Evolutionary conservation across 1,140 invertebrate species (phyloP), one percentile per base, ranked within the genome.

Genomic region (Magallana gigas): DNA sequence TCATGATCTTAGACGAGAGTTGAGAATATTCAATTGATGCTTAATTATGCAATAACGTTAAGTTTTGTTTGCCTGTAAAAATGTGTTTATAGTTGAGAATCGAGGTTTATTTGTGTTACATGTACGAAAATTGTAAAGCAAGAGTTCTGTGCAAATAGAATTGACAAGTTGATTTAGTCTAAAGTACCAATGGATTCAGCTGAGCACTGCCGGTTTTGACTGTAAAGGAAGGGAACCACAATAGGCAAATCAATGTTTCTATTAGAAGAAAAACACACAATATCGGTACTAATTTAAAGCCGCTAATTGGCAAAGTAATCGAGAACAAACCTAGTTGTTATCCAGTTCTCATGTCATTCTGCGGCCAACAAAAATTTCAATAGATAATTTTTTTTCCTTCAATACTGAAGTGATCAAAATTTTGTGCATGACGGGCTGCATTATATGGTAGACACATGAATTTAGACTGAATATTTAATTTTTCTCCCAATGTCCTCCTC

Each of bases 181-280:
- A n/a, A 64, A 18, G 16, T 64, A 64, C 60, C 2, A n/a, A 7
- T 76, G 68, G 36, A 76, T 36, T 76, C 4, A 76, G 29, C 36
- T 11, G 68, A 8, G 23, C 36, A 48, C 3, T 48, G 9, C 23
- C 68, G 23, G 8, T 76, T 76, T 76, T 23, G 23, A 5, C 36
- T 48, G 36, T 48, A 48, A 48, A 48, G 8, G 11, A 29, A 76
- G 9, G 36, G 68, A 76, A 64, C 11, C 36, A 12, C 36, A 76
- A 76, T 76, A 29, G 68, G 23, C 68, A 76, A 76, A 76, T 76
- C 68, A 76, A 76, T 76, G 68, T 76, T 76, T 76, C 68, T 76
- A 76, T 36, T 76, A 76, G 23, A 76, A 23, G 36, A 29, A 76
- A 36, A 11, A 76, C 9, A 76, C 68, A 29, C 68, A 76, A 36